Evolutionary conservation across 1,140 invertebrate genomes (phyloP).

Genomic region (Philaenus spumarius): DNA sequence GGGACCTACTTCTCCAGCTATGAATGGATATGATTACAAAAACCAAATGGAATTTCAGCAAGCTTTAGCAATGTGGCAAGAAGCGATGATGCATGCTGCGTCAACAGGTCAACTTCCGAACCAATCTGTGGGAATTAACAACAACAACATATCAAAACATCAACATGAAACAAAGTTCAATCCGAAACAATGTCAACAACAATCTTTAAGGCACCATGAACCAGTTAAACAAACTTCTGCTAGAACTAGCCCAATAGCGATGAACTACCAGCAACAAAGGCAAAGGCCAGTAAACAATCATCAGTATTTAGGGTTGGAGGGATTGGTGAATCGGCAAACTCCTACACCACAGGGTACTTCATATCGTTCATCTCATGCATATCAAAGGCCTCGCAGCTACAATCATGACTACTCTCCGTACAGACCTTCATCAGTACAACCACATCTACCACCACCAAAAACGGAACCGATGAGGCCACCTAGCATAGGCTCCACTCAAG

Average conservation of each 20-base stretch:
- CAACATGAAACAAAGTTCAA: slow-evolving; percentile 16
- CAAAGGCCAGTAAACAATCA: too few species aligned
- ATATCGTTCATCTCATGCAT: too few species aligned
- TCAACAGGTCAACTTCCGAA: slow-evolving; percentile 4
- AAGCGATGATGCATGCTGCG: slow-evolving; percentile 41
- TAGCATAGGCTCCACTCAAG: too few species aligned
- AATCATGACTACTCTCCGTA: too few species aligned
- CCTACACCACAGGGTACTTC: too few species aligned
- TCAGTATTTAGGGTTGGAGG: too few species aligned
- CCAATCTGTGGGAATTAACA: neutral
- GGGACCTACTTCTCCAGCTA: slow-evolving; percentile 2
- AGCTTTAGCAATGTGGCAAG: slow-evolving; percentile 55
- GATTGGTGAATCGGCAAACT: too few species aligned
- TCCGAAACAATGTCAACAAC: slow-evolving; percentile 10
- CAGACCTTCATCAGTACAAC: too few species aligned
- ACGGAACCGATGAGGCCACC: too few species aligned
- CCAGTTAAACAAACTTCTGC: slow-evolving; percentile 33
- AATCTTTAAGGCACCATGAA: neutral
- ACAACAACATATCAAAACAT: slow-evolving; percentile 16
- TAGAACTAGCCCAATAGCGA: slow-evolving; percentile 42
- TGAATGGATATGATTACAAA: slow-evolving; percentile 41
- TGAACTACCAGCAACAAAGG: slow-evolving; percentile 33
- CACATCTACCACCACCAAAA: too few species aligned
- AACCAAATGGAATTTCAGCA: slow-evolving; percentile 48
- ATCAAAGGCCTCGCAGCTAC: too few species aligned